Evolutionary conservation across 2,888 invertebrate genomes (phyloP), one percentile per base, ranked within the genome.

Genomic region (Pammene fasciana): DNA sequence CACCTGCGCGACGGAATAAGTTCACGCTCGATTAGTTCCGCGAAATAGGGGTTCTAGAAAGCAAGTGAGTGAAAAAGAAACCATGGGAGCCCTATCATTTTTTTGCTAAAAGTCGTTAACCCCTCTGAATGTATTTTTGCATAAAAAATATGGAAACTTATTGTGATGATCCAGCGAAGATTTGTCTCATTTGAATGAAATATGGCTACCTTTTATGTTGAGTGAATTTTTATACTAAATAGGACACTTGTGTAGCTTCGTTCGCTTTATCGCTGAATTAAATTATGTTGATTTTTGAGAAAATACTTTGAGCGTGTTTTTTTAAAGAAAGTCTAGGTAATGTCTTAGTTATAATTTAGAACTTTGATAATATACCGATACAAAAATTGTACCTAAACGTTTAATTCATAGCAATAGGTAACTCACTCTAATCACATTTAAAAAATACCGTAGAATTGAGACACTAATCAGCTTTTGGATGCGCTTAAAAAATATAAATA

Each of bases 181-280:
- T 52, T 52, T 52, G 62, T 52, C 62, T 62, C 41, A 62, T 62
- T 62, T 52, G 52, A 62, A 62, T 62, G 62, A 62, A 62, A 52
- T 41, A 62, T 62, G 38, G 38, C 10, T 18, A 50, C 38, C 7
- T 50, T 50, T 62, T 62, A 52, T 38, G 50, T 62, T 41, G 59
- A 50, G 50, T 38, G 38, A 41, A n/a, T 41, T 62, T 52, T 62
- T 41, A 41, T 41, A 41, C 41, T 1, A 52, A 52, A 62, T 41
- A 18, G 9, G 18, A 6, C 18, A 26, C 18, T 48, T 48, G 16
- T 16, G 48, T 52, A 52, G 52, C 10, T 26, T 26, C 50, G 10
- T 18, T 52, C 26, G 34, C 54, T 34, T 54, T 54, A 54, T 34
- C 54, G 54, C 26, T 34, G 54, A 54, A 34, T 54, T 54, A 54